These are phyloP conservation scores for Ellobium chinense DNA, from an alignment of 2,888 invertebrate species.

Conservation along the genomic window DNA sequence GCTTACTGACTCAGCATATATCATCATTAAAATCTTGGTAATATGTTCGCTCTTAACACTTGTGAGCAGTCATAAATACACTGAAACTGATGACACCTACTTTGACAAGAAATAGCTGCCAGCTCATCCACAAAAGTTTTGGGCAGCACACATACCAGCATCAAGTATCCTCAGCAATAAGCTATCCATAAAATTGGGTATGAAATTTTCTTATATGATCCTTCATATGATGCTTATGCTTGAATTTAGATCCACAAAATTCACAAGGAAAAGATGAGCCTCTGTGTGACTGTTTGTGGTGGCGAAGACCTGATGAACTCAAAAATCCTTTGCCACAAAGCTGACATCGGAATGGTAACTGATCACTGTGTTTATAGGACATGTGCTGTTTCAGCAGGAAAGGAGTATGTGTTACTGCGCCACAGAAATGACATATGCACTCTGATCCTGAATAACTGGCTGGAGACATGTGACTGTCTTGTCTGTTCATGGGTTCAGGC, in stretches of 20 bases:
- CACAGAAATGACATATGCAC: conserved; percentile 18
- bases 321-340: conserved; percentile 42
- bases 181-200: no score
- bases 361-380: conserved; percentile 27
- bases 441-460: background rate
- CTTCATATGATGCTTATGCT: conserved; percentile 42
- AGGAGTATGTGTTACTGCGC: background rate
- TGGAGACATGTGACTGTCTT: background rate
- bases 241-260: conserved; percentile 34
- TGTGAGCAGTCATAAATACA: no score
- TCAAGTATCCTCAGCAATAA: no score
- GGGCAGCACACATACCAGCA: no score
- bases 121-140: no score
- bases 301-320: conserved; percentile 38
- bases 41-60: no score
- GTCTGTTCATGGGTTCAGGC: background rate
- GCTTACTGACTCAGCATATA: no score
- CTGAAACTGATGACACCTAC: no score
- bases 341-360: conserved; percentile 38
- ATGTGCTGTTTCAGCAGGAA: conserved; percentile 31
- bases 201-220: conserved; percentile 31
- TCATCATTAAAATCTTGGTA: no score
- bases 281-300: conserved; percentile 29
- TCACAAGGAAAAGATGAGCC: conserved; percentile 30
- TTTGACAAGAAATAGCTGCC: no score